Evolutionary conservation across 37 sponge, comb jelly and placozoan genomes (phyloP).

Genomic region (Ephydatia muelleri): DNA sequence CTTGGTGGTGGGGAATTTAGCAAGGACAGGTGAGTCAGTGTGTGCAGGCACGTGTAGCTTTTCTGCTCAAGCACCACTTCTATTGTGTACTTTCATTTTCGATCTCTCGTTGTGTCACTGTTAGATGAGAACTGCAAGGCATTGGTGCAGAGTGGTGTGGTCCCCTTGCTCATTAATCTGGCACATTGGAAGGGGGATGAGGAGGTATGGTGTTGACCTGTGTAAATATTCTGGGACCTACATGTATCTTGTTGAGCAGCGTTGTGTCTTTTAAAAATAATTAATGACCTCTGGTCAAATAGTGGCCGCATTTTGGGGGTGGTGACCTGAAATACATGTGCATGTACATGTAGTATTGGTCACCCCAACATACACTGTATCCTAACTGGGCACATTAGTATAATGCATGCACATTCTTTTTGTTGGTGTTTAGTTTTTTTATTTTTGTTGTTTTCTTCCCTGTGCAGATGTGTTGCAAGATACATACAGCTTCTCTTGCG

Average conservation of each 20-base stretch:
- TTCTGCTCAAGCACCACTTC: no score
- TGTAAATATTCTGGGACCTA: background rate
- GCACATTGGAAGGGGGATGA: constrained; percentile 21
- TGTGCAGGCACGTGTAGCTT: constrained; percentile 2
- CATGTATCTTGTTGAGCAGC: no score
- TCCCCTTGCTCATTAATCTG: constrained; percentile 37
- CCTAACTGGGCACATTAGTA: no score
- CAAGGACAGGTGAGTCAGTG: constrained; percentile 45
- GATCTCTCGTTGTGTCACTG: background rate
- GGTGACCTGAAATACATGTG: no score
- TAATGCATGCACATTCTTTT: no score
- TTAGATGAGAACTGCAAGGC: constrained; percentile 39
- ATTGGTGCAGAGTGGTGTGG: constrained; percentile 30
- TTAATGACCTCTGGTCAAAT: no score
- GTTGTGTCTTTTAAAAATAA: no score
- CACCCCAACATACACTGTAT: no score
- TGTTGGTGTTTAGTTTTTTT: no score
- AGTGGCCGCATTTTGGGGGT: no score
- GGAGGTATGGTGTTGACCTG: constrained; percentile 13
- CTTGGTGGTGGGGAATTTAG: constrained; percentile 68
- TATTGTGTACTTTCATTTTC: background rate
- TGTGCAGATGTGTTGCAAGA: constrained; percentile 26
- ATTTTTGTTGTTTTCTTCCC: background rate
- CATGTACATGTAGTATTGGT: no score
- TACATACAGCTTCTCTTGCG: constrained; percentile 46